Base-by-base conservation (phyloP, 2,797 vertebrate species). In the Peromyscus melanophrys region DNA sequence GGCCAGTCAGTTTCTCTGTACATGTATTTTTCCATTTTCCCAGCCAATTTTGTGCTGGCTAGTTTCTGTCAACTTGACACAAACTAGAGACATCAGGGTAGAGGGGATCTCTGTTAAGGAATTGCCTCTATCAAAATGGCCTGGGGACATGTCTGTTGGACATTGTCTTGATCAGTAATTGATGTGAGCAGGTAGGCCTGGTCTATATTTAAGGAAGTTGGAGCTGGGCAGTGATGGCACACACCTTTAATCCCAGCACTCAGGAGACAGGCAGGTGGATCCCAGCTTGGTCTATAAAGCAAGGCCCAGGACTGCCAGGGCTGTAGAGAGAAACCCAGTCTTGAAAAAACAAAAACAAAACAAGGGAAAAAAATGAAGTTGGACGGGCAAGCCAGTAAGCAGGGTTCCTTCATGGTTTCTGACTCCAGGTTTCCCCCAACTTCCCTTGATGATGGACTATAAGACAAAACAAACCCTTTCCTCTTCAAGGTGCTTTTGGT, bases 1-100 rank as follows among this genome's bases (percentile, higher is more conserved):
- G 37, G 55, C 6, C 16, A 21, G 59, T 71, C 23, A 55, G 1
- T 59, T 94, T 92, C 73, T 96, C 77, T 85, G 13, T 78, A 67
- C 37, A 19, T 81, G 27, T 73, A 9, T 21, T 92, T 43, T 91
- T 87, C 78, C 23, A 63, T 75, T 95, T 76, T 90, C 82, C 37
- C 34, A 61, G 55, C n/a, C 25, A 25, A 40, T 40, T 14, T 13
- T 17, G 6, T 61, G 23, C n/a, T 40, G 55, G n/a, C 27, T 40
- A 61, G 13, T 37, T 40, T 57, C 25, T 37, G 78, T 59, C 78
- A 59, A 1, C 78, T 16, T 27, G 57, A 27, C 55, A 40, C 55
- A 82, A 29, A 61, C n/a, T 82, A 40, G 57, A 82, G 80, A 27
- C 23, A 16, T 37, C 55, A 40, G 78, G 78, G 21, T 23, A 59